Conservation (phyloP, 2,797 vertebrate species). For the Carapus acus region DNA sequence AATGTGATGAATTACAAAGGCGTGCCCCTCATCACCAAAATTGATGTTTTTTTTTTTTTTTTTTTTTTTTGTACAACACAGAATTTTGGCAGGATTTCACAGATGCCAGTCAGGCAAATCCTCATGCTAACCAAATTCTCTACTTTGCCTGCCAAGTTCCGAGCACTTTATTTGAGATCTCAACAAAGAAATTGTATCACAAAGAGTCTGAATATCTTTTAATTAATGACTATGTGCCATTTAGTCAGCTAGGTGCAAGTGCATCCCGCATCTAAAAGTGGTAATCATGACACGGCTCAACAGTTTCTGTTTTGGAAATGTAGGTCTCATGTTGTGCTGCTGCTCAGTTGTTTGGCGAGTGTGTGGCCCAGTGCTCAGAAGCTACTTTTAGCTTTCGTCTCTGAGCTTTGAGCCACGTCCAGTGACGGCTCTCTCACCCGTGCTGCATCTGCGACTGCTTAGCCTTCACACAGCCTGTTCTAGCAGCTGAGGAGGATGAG, state of each 20-base stretch:
- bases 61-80: too few relatives aligned
- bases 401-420: conserved; percentile 56
- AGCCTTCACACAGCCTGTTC: conserved; percentile 47
- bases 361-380: conserved; percentile 48
- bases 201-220: conserved; percentile 17
- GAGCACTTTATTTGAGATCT: conserved; percentile 12
- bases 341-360: conserved; percentile 68
- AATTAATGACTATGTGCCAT: conserved; percentile 26
- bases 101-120: too few relatives aligned
- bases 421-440: conserved; percentile 63
- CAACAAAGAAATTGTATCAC: conserved; percentile 13
- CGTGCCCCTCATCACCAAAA: background rate
- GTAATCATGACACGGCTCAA: conserved; percentile 33
- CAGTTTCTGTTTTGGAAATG: conserved; percentile 63
- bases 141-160: conserved; percentile 20
- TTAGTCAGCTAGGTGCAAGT: conserved; percentile 21
- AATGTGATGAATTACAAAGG: conserved; percentile 18
- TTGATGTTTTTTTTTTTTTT: too few relatives aligned
- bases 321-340: conserved; percentile 56
- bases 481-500: conserved; percentile 35
- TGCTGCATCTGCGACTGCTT: conserved; percentile 49
- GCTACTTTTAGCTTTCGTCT: conserved; percentile 61
- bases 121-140: conserved; percentile 9
- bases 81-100: too few relatives aligned
- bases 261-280: conserved; percentile 11